Percentiles rank a stretch among this genome's conserved stretches.
Conservation (phyloP, 2,113 vertebrate genomes). For the Riparia riparia region DNA sequence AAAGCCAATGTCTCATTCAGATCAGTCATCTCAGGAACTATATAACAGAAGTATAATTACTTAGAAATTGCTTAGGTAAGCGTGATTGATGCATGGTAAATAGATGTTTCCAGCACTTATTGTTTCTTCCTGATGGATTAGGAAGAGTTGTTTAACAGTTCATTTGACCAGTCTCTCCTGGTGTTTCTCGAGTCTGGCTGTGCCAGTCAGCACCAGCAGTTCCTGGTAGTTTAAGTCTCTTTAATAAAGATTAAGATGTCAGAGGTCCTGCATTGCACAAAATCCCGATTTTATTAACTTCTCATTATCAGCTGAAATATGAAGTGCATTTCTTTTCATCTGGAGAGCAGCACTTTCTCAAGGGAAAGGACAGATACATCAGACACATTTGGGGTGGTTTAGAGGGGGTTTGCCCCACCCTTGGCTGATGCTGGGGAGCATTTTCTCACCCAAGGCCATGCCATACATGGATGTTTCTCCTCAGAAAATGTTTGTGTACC, state of each 20-base stretch:
- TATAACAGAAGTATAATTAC: constrained; percentile 77
- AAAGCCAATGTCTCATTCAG: neutral
- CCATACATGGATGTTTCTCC: accelerated
- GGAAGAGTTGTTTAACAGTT: constrained; percentile 87
- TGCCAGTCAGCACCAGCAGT: constrained; percentile 85
- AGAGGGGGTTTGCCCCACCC: neutral
- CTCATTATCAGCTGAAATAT: constrained; percentile 81
- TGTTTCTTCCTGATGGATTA: constrained; percentile 87
- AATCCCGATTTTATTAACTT: constrained; percentile 91
- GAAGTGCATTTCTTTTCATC: constrained; percentile 67
- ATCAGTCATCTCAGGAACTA: constrained; percentile 15
- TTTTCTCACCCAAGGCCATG: neutral
- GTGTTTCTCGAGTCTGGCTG: constrained; percentile 75
- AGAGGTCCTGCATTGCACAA: constrained; percentile 85
- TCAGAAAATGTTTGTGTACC: accelerated
- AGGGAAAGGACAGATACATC: constrained; percentile 21
- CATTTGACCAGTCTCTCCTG: constrained; percentile 83
- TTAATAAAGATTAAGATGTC: constrained; percentile 99
- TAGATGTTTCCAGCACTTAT: constrained; percentile 79
- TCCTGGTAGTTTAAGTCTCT: constrained; percentile 90
- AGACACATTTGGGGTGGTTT: neutral
- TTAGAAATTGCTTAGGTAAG: constrained; percentile 84
- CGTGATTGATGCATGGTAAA: constrained; percentile 85
- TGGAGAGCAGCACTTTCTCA: constrained; percentile 20
- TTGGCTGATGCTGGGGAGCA: neutral